Evolutionary conservation across 2,888 invertebrate genomes (phyloP).

Genomic region (Halictus ligatus): DNA sequence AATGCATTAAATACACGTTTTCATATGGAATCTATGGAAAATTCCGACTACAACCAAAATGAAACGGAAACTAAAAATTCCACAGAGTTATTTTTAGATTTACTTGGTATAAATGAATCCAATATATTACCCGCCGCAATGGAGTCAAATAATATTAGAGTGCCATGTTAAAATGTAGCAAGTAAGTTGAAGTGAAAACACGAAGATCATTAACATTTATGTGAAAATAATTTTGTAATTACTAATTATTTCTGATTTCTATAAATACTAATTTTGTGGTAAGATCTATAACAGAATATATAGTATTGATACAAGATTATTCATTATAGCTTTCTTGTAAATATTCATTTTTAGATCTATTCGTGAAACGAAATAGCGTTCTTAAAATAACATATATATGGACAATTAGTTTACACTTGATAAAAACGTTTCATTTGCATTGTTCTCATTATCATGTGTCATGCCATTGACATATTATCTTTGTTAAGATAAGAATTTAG

Average conservation of each 20-base stretch:
- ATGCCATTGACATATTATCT: slow-evolving; percentile 9
- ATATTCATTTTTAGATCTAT: slow-evolving; percentile 28
- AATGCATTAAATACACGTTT: slow-evolving; percentile 26
- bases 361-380: slow-evolving; percentile 4
- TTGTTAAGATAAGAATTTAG: slow-evolving; percentile 13
- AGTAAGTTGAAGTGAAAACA: slow-evolving; percentile 52
- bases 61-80: slow-evolving; percentile 54
- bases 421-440: slow-evolving; percentile 4
- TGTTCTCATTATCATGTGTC: not conserved
- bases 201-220: slow-evolving; percentile 14
- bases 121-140: slow-evolving; percentile 63
- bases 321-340: slow-evolving; percentile 39
- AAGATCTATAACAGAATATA: slow-evolving; percentile 32
- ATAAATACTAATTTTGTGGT: slow-evolving; percentile 23
- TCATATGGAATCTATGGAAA: slow-evolving; percentile 33
- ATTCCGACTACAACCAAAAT: slow-evolving; percentile 30
- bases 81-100: slow-evolving; percentile 72
- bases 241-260: slow-evolving; percentile 35
- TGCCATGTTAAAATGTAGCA: slow-evolving; percentile 62
- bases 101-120: slow-evolving; percentile 70
- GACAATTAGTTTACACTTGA: slow-evolving; percentile 20
- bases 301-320: slow-evolving; percentile 54
- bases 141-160: slow-evolving; percentile 44
- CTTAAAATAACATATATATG: slow-evolving; percentile 12
- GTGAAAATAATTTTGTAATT: not conserved